Percentiles rank a stretch among this genome's conserved stretches.
These are phyloP conservation scores for Pocillopora damicornis DNA, from an alignment of 64 coral and sea anemone species.

Conservation along the genomic window DNA sequence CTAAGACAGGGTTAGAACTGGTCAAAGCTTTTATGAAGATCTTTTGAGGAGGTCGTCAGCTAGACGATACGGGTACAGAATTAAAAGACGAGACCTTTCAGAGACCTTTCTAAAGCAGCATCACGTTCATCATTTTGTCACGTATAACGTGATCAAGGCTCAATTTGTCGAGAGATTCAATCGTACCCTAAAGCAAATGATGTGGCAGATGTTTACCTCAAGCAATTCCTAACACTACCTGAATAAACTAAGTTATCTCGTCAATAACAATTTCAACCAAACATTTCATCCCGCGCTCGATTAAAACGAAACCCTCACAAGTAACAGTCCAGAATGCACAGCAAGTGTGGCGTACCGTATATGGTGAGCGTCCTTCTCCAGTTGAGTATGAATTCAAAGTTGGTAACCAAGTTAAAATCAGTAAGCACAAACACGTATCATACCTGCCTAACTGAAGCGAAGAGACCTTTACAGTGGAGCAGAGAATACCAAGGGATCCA, in stretches of 20 bases:
- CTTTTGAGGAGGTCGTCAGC: constrained; percentile 13
- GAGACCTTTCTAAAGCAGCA: constrained; percentile 21
- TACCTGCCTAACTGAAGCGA: constrained; percentile 27
- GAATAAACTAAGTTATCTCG: constrained; percentile 22
- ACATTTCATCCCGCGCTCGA: constrained; percentile 13
- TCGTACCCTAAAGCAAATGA: constrained; percentile 2
- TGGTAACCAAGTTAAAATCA: constrained; percentile 40
- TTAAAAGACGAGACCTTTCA: constrained; percentile 34
- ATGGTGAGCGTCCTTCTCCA: background rate
- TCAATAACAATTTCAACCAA: constrained; percentile 21
- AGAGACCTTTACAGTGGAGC: constrained; percentile 27
- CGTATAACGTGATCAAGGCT: constrained; percentile 46
- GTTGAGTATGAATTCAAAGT: constrained; percentile 31
- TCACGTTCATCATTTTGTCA: constrained; percentile 19
- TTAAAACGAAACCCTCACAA: constrained; percentile 27
- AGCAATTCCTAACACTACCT: background rate
- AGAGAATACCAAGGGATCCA: constrained; percentile 6
- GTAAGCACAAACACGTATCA: constrained; percentile 29
- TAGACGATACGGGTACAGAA: constrained; percentile 34
- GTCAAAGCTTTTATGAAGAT: constrained; percentile 31
- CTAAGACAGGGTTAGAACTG: background rate
- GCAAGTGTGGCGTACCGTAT: constrained; percentile 42
- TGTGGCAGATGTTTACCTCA: constrained; percentile 44
- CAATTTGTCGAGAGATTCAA: constrained; percentile 22
- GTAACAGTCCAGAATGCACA: constrained; percentile 35